Evolutionary conservation across 2,888 invertebrate genomes (phyloP).

Genomic region (Amaurobius ferox): DNA sequence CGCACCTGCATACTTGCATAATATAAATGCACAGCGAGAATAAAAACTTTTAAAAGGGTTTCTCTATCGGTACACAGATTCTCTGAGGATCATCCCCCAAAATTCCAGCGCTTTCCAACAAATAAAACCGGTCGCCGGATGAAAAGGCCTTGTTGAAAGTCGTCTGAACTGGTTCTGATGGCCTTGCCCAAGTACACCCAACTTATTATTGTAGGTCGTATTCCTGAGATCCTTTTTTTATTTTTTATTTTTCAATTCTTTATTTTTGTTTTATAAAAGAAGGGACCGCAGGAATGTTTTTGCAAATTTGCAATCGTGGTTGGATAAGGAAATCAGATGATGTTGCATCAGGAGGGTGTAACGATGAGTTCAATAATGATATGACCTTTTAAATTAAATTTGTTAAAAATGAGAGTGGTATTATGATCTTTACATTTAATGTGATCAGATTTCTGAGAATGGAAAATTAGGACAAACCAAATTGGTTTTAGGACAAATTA

Average conservation of each 20-base stretch:
- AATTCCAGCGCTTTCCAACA: conserved; percentile 33
- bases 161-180: conserved; percentile 33
- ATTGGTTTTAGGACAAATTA: no score
- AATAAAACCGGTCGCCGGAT: conserved; percentile 43
- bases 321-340: not conserved
- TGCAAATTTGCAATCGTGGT: not conserved
- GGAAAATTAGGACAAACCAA: no score
- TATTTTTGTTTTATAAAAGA: no score
- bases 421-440: no score
- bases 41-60: conserved; percentile 33
- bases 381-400: no score
- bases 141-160: conserved; percentile 45
- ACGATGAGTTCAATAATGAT: no score
- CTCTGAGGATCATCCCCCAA: conserved; percentile 42
- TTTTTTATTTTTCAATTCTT: not conserved
- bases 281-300: conserved; percentile 19
- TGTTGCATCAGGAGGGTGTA: no score
- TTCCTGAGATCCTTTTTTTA: not conserved
- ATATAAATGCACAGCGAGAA: not conserved
- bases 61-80: conserved; percentile 5
- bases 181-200: conserved; percentile 69
- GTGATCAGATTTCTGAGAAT: no score
- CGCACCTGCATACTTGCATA: not conserved
- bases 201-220: conserved; percentile 51
- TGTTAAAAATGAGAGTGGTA: no score